Conservation (phyloP, 2,113 vertebrate genomes). For the Lathamus discolor region DNA sequence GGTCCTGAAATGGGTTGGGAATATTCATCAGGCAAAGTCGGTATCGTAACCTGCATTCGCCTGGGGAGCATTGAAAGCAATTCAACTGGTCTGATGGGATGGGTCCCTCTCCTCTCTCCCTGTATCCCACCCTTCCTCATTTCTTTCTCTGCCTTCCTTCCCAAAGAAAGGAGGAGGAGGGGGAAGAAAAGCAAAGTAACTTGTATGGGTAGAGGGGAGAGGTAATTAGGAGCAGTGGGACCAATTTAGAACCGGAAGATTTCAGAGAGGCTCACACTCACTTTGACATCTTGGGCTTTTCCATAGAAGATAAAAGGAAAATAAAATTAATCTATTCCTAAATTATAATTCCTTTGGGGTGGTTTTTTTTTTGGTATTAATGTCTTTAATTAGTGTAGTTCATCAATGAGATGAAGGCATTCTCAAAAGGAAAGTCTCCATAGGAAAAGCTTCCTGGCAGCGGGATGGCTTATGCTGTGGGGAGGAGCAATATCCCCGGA, state of each 20-base stretch:
- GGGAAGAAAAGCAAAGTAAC: neutral
- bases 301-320: slow-evolving; percentile 42
- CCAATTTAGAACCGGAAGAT: slow-evolving; percentile 48
- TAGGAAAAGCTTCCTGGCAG: neutral
- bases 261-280: neutral
- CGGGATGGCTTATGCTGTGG: neutral
- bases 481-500: slow-evolving; percentile 20
- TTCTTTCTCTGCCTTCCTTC: neutral
- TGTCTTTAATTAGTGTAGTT: slow-evolving; percentile 37
- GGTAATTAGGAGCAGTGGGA: slow-evolving; percentile 61
- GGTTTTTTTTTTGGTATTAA: neutral
- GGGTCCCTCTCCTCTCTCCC: neutral
- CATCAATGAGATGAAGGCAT: neutral
- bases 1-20: neutral
- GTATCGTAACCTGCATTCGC: neutral
- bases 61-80: neutral
- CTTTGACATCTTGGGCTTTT: neutral
- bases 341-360: neutral
- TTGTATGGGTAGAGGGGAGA: neutral
- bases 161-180: neutral
- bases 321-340: slow-evolving; percentile 44
- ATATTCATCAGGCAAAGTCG: neutral
- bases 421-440: neutral
- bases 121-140: neutral
- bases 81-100: neutral